Percentiles rank a stretch among this genome's conserved stretches.
These are phyloP conservation scores for Furcifer pardalis DNA, from an alignment of 2,797 vertebrate species.

Conservation along the genomic window DNA sequence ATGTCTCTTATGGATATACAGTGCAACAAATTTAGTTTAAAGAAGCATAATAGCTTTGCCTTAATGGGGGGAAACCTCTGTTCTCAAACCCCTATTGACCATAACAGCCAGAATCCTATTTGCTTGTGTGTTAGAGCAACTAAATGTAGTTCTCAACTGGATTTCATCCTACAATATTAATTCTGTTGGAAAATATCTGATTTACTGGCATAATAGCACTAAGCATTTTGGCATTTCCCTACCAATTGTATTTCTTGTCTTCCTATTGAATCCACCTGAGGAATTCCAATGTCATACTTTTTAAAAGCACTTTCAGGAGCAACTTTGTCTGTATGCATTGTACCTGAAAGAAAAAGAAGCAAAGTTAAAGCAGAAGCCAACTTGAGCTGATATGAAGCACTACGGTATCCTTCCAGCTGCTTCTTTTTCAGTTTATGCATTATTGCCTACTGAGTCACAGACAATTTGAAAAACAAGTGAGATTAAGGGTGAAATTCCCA, in stretches of 20 bases:
- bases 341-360: constrained; percentile 62
- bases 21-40: neutral
- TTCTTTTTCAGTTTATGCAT: constrained; percentile 14
- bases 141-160: too few species aligned
- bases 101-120: too few species aligned
- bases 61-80: neutral
- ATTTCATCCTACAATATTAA: neutral
- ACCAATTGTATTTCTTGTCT: constrained; percentile 78
- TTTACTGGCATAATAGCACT: neutral
- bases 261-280: constrained; percentile 64
- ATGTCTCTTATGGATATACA: neutral
- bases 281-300: constrained; percentile 66
- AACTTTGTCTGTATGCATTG: constrained; percentile 50
- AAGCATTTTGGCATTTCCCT: constrained; percentile 34
- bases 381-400: neutral
- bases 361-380: neutral
- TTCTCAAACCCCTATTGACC: neutral
- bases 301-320: constrained; percentile 45
- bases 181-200: neutral
- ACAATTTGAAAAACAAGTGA: too few species aligned
- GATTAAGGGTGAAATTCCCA: too few species aligned
- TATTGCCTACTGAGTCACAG: constrained; percentile 19
- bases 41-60: neutral
- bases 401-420: neutral
- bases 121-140: too few species aligned